Percentiles rank a stretch among this genome's conserved stretches.
These are phyloP conservation scores for Macaria liturata DNA, from an alignment of 2,888 invertebrate species.

Conservation along the genomic window DNA sequence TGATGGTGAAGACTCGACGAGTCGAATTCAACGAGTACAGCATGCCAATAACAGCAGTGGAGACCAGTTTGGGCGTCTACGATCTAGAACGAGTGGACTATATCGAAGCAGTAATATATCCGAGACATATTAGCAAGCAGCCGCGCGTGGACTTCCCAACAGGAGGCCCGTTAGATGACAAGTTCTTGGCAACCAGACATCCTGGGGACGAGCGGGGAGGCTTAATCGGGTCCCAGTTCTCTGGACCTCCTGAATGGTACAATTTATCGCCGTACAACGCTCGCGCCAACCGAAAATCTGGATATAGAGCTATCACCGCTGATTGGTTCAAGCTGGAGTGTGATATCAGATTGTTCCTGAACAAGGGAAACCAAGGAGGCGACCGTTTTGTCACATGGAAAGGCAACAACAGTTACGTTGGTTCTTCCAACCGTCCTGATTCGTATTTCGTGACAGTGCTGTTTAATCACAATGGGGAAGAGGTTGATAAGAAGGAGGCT, in stretches of 20 bases:
- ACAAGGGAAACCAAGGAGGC: background rate
- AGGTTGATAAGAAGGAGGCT: background rate
- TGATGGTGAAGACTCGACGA: slow-evolving; percentile 1
- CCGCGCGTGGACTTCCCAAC: slow-evolving; percentile 2
- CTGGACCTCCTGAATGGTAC: slow-evolving; percentile 1
- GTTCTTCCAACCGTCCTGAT: background rate
- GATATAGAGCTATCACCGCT: background rate
- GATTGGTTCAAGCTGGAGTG: background rate
- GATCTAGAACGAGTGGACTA: slow-evolving; percentile 2
- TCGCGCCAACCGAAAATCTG: slow-evolving; percentile 1
- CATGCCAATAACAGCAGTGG: background rate
- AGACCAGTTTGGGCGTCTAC: background rate
- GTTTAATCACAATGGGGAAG: background rate
- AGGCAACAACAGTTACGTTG: background rate
- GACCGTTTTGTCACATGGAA: slow-evolving; percentile 1
- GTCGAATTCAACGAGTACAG: slow-evolving; percentile 1
- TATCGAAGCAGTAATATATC: slow-evolving; percentile 1
- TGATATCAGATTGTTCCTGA: background rate
- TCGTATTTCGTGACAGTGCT: background rate
- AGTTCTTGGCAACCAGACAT: background rate
- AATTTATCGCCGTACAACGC: background rate
- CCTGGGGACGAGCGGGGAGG: background rate
- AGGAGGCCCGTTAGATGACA: background rate
- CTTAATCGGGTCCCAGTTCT: background rate
- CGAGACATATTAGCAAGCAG: background rate